Conservation (phyloP, 1,140 invertebrate species). For the Laupala kohalensis region DNA sequence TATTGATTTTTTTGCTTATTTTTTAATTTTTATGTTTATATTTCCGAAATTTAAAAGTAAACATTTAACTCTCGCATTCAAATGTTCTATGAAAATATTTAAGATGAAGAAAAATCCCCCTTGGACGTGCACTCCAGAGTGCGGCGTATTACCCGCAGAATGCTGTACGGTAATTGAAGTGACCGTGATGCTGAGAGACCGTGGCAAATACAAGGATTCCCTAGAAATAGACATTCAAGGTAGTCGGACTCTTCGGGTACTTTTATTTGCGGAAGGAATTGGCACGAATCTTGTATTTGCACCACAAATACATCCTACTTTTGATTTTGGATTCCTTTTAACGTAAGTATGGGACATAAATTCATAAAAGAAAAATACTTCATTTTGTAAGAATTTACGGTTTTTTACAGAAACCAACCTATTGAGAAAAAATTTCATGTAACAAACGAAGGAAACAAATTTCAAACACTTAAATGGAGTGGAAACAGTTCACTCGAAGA, state of each 20-base stretch:
- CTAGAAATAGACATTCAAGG: conserved; percentile 23
- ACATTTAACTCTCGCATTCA: background rate
- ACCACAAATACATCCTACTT: conserved; percentile 28
- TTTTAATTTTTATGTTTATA: too few relatives aligned
- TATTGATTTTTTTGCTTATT: too few relatives aligned
- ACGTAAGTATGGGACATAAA: conserved; percentile 19
- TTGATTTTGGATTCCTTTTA: conserved; percentile 27
- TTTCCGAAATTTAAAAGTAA: too few relatives aligned
- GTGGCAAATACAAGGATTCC: conserved; percentile 24
- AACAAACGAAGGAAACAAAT: conserved; percentile 26
- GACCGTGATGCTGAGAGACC: conserved; percentile 23
- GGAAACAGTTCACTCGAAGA: too few relatives aligned
- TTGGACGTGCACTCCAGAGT: conserved; percentile 17
- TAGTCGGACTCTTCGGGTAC: conserved; percentile 17
- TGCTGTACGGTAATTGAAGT: conserved; percentile 21
- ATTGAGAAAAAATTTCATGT: conserved; percentile 24
- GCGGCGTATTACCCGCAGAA: conserved; percentile 20
- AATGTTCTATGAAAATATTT: conserved; percentile 15
- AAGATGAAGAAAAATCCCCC: conserved; percentile 15
- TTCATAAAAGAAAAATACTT: too few relatives aligned
- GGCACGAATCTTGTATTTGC: conserved; percentile 28
- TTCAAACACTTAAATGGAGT: conserved; percentile 26
- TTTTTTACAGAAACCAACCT: conserved; percentile 24
- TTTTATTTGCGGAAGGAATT: conserved; percentile 24
- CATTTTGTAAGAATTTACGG: too few relatives aligned